These are phyloP conservation scores for Hirundo rustica DNA, from an alignment of 2,797 vertebrate species.

Conservation along the genomic window DNA sequence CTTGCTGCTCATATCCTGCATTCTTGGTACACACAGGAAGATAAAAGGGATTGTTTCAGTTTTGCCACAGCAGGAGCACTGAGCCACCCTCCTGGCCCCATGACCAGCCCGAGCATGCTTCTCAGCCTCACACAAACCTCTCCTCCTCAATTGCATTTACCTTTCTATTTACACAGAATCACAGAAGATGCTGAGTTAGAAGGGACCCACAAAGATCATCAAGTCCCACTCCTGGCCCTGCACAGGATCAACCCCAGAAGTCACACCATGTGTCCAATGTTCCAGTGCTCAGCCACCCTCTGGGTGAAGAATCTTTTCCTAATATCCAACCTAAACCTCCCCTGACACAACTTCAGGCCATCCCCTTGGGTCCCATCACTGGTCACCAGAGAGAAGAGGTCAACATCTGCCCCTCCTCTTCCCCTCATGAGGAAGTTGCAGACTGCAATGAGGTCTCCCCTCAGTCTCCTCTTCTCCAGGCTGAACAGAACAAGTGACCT, in stretches of 20 bases:
- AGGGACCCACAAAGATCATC: not conserved
- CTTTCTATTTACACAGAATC: not conserved
- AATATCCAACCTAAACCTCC: not conserved
- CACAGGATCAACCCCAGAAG: not conserved
- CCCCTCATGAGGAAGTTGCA: not conserved
- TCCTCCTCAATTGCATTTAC: not conserved
- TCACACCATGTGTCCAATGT: not conserved
- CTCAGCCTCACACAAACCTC: not conserved
- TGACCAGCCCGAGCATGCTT: not conserved
- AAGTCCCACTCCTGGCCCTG: not conserved
- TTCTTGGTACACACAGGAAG: not conserved
- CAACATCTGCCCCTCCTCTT: not conserved
- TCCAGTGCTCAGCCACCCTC: not conserved
- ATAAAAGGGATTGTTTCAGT: not conserved
- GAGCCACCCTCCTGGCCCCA: not conserved
- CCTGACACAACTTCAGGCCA: not conserved
- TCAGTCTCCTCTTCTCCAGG: not conserved
- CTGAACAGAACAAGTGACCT: not conserved
- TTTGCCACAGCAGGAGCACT: accelerated
- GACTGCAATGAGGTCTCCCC: not conserved
- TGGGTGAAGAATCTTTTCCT: not conserved
- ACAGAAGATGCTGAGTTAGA: not conserved
- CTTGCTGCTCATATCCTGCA: not conserved
- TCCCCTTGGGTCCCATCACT: not conserved
- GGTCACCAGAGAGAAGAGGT: not conserved